A percentile compares a stretch with the other conserved stretches of the same genome.
Evolutionary conservation across 2,797 vertebrate genomes (phyloP).

Genomic region (Helicolenus hilgendorfi): DNA sequence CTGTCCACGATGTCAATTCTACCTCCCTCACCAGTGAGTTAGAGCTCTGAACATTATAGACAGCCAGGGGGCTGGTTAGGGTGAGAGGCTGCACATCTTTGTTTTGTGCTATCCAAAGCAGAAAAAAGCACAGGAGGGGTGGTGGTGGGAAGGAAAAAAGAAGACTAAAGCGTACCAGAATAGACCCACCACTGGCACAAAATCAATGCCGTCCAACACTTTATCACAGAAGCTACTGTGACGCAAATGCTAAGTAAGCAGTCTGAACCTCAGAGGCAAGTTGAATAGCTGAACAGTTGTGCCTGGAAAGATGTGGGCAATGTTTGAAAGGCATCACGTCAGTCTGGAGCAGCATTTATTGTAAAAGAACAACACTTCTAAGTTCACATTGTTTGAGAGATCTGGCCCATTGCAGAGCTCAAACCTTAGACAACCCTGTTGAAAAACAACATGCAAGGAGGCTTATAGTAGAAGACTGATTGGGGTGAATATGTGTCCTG

Average conservation of each 20-base stretch:
- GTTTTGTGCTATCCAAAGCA: conserved; percentile 66
- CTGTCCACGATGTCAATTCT: not conserved
- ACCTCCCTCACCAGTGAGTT: not conserved
- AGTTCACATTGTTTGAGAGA: not conserved
- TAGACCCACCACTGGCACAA: conserved; percentile 81
- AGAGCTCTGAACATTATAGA: conserved; percentile 19
- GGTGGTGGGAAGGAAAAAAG: not conserved
- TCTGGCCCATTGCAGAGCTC: not conserved
- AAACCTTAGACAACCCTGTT: too few relatives aligned
- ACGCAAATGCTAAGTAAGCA: conserved; percentile 85
- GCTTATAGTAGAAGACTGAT: not conserved
- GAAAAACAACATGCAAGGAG: not conserved
- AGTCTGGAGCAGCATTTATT: not conserved
- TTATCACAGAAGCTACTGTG: conserved; percentile 77
- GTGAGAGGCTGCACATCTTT: conserved; percentile 36
- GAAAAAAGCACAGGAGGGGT: conserved; percentile 33
- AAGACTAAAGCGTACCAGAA: conserved; percentile 60
- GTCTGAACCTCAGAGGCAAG: conserved; percentile 51
- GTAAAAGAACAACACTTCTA: not conserved
- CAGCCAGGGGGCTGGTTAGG: not conserved
- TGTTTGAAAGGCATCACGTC: conserved; percentile 6
- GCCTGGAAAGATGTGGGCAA: conserved; percentile 25
- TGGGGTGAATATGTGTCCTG: not conserved
- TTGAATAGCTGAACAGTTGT: conserved; percentile 41
- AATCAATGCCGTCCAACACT: conserved; percentile 82